Evolutionary conservation across 2,797 vertebrate species (phyloP).

Genomic region (Euthynnus affinis): DNA sequence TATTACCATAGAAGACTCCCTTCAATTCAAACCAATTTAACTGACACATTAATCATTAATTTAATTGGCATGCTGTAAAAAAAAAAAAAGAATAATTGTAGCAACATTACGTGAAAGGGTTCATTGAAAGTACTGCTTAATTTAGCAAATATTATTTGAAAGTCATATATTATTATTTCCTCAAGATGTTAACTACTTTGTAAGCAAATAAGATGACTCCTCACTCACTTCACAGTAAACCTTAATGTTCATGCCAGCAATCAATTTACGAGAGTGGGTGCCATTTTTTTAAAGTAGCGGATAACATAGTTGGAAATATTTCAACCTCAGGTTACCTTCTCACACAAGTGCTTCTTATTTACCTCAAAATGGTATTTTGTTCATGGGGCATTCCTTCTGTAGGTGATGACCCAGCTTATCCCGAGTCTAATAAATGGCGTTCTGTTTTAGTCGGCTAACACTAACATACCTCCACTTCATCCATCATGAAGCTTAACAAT

Average conservation of each 20-base stretch:
- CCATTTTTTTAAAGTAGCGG: neutral
- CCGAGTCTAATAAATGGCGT: conserved; percentile 91
- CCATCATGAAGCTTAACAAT: conserved; percentile 90
- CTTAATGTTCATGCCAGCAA: neutral
- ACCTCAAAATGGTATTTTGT: conserved; percentile 89
- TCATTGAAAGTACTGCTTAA: neutral
- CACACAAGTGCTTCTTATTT: conserved; percentile 92
- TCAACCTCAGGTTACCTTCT: conserved; percentile 86
- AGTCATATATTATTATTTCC: neutral
- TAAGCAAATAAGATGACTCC: neutral
- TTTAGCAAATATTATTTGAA: neutral
- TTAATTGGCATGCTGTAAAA: neutral
- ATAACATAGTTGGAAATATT: neutral
- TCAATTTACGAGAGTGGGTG: neutral
- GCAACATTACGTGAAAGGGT: neutral
- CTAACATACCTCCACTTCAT: conserved; percentile 91
- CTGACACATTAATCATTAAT: neutral
- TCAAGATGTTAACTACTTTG: neutral
- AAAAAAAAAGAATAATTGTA: too few species aligned
- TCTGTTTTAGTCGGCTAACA: conserved; percentile 88
- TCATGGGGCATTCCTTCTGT: conserved; percentile 92
- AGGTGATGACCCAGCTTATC: conserved; percentile 90
- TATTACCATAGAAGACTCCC: neutral
- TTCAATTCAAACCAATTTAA: neutral
- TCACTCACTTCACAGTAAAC: neutral